A percentile compares a stretch with the other conserved stretches of the same genome.
Conservation (phyloP, 2,797 vertebrate species). For the Lutra lutra region DNA sequence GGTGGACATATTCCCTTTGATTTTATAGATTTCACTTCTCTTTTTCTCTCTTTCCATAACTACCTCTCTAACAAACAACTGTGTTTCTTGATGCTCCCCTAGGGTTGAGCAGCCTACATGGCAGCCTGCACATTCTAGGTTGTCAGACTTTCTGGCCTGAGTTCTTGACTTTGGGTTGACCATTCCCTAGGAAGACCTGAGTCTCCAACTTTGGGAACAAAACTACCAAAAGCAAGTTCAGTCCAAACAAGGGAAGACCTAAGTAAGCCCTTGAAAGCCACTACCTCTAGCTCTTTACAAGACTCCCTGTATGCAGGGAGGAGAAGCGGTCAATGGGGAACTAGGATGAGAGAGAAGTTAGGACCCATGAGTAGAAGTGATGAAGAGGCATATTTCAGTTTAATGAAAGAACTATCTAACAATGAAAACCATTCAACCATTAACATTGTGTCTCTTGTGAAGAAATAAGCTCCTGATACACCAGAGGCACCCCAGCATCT, state of each 20-base stretch:
- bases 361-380: not conserved
- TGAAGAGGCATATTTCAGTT: not conserved
- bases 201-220: not conserved
- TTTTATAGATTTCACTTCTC: not conserved
- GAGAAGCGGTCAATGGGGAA: not conserved
- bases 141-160: not conserved
- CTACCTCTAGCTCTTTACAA: not conserved
- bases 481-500: not conserved
- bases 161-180: not conserved
- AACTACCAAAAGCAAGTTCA: not conserved
- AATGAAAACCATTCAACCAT: not conserved
- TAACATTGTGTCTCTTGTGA: not conserved
- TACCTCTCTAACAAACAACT: not conserved
- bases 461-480: not conserved
- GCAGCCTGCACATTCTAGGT: accelerated
- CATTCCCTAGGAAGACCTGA: not conserved
- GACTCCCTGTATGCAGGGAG: accelerated
- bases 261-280: not conserved
- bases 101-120: not conserved
- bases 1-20: not conserved
- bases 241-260: not conserved
- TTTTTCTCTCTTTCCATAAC: not conserved
- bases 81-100: not conserved
- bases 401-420: not conserved
- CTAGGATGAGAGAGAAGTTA: not conserved